Evolutionary conservation across 2,113 vertebrate species (phyloP).

Genomic region (Epinephelus cyanopodus): DNA sequence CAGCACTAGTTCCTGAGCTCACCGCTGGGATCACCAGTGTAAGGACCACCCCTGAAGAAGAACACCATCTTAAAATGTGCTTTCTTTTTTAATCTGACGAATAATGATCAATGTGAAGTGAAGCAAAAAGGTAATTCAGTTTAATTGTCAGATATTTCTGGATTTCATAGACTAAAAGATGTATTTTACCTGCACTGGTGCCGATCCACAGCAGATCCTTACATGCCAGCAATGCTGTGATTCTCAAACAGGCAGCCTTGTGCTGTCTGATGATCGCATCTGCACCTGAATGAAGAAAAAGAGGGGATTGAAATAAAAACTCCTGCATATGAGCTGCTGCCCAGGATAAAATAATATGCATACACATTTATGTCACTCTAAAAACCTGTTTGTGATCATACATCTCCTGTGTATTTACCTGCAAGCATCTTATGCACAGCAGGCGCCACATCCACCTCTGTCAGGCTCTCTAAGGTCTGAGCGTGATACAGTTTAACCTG

Average conservation of each 20-base stretch:
- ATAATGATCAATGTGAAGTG: too few species aligned
- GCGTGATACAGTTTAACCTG: slow-evolving; percentile 94
- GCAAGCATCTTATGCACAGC: slow-evolving; percentile 99
- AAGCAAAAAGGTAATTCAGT: not conserved
- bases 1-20: slow-evolving; percentile 81
- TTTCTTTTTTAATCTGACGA: not conserved
- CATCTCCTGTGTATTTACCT: slow-evolving; percentile 78
- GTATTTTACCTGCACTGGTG: slow-evolving; percentile 88
- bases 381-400: not conserved
- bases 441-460: slow-evolving; percentile 94
- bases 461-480: slow-evolving; percentile 92
- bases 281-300: slow-evolving; percentile 83
- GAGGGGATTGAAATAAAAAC: too few species aligned
- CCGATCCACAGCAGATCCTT: slow-evolving; percentile 97
- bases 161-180: not conserved
- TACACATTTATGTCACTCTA: not conserved
- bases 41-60: slow-evolving; percentile 89
- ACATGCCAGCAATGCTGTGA: slow-evolving; percentile 94
- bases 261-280: slow-evolving; percentile 98
- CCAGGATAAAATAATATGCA: not conserved
- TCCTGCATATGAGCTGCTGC: too few species aligned
- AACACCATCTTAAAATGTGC: not conserved
- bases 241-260: slow-evolving; percentile 96
- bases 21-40: slow-evolving; percentile 88
- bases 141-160: not conserved